Conservation (phyloP, 2,888 invertebrate species). For the Frankliniella fusca region DNA sequence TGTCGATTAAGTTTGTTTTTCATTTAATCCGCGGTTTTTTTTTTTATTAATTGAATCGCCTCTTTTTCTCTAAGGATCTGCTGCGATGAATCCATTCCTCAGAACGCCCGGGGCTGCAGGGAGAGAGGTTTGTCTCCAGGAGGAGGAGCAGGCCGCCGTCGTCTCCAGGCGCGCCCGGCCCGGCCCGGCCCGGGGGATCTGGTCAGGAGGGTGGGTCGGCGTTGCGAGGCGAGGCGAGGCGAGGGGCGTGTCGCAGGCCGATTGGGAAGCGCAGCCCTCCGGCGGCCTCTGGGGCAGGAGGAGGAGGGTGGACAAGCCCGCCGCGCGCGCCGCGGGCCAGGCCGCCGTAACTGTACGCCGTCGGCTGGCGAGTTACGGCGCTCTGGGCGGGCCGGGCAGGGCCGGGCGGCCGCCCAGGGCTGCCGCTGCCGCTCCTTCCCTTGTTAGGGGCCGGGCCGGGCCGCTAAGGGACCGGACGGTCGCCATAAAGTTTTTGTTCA, state of each 20-base stretch:
- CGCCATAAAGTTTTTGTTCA: conserved; percentile 18
- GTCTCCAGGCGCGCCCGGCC: too few relatives aligned
- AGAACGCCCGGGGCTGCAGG: too few relatives aligned
- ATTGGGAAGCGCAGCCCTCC: background rate
- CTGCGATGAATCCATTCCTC: too few relatives aligned
- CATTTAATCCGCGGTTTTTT: too few relatives aligned
- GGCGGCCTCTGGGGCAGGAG: background rate
- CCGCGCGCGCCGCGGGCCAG: background rate
- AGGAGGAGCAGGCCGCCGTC: too few relatives aligned
- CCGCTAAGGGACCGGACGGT: too few relatives aligned
- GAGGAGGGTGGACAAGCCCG: background rate
- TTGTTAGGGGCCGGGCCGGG: too few relatives aligned
- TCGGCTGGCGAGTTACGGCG: background rate
- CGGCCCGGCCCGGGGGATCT: background rate
- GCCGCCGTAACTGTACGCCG: background rate
- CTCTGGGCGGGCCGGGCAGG: background rate
- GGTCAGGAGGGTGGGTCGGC: background rate
- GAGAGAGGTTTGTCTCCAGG: too few relatives aligned
- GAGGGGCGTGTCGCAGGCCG: background rate
- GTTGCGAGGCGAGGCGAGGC: background rate
- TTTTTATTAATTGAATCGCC: too few relatives aligned
- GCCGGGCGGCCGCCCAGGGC: background rate
- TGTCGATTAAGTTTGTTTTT: too few relatives aligned
- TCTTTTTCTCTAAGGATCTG: too few relatives aligned
- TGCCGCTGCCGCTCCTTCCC: background rate